Evolutionary conservation across 2,797 vertebrate genomes (phyloP).

Genomic region (Notolabrus celidotus): DNA sequence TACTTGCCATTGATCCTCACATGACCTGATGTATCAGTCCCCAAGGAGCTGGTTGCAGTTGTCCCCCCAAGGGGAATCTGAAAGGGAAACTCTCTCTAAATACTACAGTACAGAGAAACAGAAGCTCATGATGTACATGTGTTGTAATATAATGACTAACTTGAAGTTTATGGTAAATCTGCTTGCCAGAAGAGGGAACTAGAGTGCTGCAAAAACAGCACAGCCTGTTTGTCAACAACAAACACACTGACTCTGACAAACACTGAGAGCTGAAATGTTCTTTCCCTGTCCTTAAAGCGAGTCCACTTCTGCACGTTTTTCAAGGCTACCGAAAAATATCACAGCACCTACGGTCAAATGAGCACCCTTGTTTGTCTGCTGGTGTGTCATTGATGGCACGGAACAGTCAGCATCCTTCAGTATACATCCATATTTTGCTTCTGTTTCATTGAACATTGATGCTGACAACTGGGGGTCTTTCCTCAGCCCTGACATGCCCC

Average conservation of each 20-base stretch:
- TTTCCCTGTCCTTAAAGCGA: background rate
- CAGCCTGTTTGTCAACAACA: conserved; percentile 28
- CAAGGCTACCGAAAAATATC: background rate
- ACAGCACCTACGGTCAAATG: conserved; percentile 3
- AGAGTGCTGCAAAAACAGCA: conserved; percentile 63
- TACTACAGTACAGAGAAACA: background rate
- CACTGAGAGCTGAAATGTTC: background rate
- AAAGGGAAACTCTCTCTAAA: background rate
- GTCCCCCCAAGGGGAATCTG: background rate
- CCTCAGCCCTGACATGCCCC: conserved; percentile 27
- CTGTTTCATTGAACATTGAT: conserved; percentile 28
- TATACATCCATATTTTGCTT: background rate
- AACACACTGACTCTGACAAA: background rate
- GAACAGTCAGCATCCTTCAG: background rate
- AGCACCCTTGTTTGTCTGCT: background rate
- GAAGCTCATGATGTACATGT: background rate
- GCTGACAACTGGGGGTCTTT: conserved; percentile 6
- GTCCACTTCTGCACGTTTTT: background rate
- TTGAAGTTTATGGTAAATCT: conserved; percentile 11
- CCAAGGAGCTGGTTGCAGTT: too few relatives aligned
- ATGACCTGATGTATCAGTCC: too few relatives aligned
- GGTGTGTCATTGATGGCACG: background rate
- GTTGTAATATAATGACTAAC: background rate
- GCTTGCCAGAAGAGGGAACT: conserved; percentile 81
- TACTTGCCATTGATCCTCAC: too few relatives aligned